phyloP scores from a whole-genome alignment of 2,797 vertebrate species.

The Mus minutoides region DNA sequence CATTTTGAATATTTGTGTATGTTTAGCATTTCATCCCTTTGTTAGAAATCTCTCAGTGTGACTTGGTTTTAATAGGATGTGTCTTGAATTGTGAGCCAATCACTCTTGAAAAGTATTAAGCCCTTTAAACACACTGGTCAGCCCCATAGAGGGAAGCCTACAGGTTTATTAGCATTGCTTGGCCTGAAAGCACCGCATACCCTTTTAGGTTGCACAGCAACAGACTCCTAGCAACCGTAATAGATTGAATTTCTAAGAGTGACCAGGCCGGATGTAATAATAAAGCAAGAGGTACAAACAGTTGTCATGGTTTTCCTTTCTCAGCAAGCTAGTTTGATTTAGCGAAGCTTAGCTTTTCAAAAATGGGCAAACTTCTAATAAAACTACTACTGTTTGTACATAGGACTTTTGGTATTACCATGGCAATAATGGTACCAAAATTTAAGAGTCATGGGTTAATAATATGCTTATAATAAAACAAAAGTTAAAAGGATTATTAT shows the following conservation, averaged over 20 bases:
- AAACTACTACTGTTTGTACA: constrained; percentile 77
- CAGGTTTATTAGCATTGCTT: constrained; percentile 86
- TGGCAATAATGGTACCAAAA: constrained; percentile 56
- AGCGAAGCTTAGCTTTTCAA: constrained; percentile 75
- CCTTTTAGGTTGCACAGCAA: constrained; percentile 90
- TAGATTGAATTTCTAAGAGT: constrained; percentile 90
- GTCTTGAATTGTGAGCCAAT: constrained; percentile 77
- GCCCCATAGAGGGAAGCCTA: constrained; percentile 82
- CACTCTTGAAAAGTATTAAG: constrained; percentile 83
- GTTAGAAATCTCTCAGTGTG: constrained; percentile 79
- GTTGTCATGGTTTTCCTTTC: constrained; percentile 89
- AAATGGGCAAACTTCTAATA: constrained; percentile 72
- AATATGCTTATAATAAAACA: constrained; percentile 58
- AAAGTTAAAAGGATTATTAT: constrained; percentile 63
- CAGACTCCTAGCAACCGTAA: constrained; percentile 89
- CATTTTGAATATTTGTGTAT: constrained; percentile 74
- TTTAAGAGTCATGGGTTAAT: constrained; percentile 54
- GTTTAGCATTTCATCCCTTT: constrained; percentile 74
- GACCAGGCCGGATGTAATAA: constrained; percentile 89
- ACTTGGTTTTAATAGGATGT: constrained; percentile 81
- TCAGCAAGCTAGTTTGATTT: constrained; percentile 84
- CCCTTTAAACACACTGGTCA: constrained; percentile 84
- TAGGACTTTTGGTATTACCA: constrained; percentile 68
- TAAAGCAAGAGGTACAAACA: constrained; percentile 88
- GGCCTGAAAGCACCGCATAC: constrained; percentile 87